Evolutionary conservation across 1,140 invertebrate species (phyloP).

Genomic region (Diplogasteroides magnus): DNA sequence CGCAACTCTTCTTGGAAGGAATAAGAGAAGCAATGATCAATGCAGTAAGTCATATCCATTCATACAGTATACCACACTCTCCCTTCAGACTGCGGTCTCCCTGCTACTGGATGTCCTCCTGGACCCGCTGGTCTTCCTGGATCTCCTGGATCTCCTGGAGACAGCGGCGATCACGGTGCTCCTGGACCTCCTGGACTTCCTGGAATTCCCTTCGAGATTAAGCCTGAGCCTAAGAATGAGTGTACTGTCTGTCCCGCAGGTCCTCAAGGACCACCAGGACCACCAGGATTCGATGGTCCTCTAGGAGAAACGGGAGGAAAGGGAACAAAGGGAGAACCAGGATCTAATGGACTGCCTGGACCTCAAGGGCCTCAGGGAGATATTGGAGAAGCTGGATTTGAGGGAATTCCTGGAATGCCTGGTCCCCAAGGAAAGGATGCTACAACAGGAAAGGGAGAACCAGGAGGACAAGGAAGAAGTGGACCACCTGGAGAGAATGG

Average conservation of each 20-base stretch:
- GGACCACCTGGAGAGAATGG: slow-evolving; percentile 21
- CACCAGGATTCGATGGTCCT: not conserved
- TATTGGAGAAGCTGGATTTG: slow-evolving; percentile 1
- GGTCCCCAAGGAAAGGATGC: slow-evolving; percentile 30
- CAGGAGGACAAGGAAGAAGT: slow-evolving; percentile 6
- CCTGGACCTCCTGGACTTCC: slow-evolving; percentile 12
- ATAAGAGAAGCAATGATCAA: not conserved
- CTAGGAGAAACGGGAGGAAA: not conserved
- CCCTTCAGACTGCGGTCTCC: not conserved
- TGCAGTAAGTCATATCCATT: not conserved
- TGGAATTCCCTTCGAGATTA: slow-evolving; percentile 1
- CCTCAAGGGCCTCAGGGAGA: not conserved
- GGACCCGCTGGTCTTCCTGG: slow-evolving; percentile 8
- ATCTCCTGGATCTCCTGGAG: slow-evolving; percentile 4
- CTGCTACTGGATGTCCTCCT: slow-evolving; percentile 1
- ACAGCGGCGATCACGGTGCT: slow-evolving; percentile 7
- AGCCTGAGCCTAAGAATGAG: not conserved
- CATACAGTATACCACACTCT: not conserved
- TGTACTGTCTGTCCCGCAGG: not conserved
- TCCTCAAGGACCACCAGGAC: not conserved
- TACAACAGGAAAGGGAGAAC: slow-evolving; percentile 13
- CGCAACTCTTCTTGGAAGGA: not conserved
- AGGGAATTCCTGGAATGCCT: slow-evolving; percentile 32
- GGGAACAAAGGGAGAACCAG: not conserved
- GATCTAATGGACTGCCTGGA: not conserved